Conservation (phyloP, 2,888 invertebrate genomes). For the Idaea dimidiata region DNA sequence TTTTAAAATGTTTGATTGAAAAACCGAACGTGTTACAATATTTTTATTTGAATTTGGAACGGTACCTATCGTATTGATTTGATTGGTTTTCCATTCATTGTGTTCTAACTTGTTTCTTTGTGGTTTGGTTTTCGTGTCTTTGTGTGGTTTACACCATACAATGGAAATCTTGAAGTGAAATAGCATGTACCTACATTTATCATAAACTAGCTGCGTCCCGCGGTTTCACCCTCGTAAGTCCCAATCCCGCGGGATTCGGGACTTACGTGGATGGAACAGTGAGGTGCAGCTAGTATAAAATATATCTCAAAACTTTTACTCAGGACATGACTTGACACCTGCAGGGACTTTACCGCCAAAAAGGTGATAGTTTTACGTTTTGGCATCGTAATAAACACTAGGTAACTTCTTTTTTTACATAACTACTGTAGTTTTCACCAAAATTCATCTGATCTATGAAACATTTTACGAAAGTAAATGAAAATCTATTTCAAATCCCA, state of each 20-base stretch:
- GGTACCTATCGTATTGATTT: background rate
- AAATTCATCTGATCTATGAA: background rate
- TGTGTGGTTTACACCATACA: background rate
- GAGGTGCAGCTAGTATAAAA: too few relatives aligned
- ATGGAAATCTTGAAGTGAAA: background rate
- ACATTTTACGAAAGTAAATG: background rate
- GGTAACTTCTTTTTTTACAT: too few relatives aligned
- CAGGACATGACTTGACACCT: too few relatives aligned
- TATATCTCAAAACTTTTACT: too few relatives aligned
- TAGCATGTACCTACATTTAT: too few relatives aligned
- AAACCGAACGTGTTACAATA: background rate
- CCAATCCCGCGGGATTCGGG: too few relatives aligned
- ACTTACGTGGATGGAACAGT: too few relatives aligned
- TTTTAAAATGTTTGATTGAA: background rate
- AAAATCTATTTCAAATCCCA: slow-evolving; percentile 1
- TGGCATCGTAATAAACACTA: too few relatives aligned
- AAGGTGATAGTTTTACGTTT: too few relatives aligned
- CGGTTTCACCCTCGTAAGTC: too few relatives aligned
- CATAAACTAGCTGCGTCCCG: too few relatives aligned
- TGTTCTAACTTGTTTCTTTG: background rate
- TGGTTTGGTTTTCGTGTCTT: background rate
- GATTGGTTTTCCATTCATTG: background rate
- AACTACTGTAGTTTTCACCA: background rate
- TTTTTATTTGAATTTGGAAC: background rate
- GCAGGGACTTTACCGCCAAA: too few relatives aligned